A percentile compares a stretch with the other conserved stretches of the same genome.
These are phyloP conservation scores for Gymnothorax javanicus DNA, from an alignment of 2,797 vertebrate species.

Conservation along the genomic window DNA sequence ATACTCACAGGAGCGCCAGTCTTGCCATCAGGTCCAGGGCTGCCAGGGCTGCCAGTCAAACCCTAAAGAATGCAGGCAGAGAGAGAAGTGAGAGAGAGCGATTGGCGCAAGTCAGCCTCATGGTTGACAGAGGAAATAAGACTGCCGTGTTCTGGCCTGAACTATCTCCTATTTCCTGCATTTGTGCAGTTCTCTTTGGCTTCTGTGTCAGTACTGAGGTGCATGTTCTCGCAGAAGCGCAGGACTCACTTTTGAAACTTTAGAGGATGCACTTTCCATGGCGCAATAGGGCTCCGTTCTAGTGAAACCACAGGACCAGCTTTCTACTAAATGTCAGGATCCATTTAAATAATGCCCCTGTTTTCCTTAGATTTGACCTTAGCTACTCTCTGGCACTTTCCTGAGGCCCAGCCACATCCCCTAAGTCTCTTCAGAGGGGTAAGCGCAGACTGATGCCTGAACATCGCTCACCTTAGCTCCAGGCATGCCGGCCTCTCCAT, in stretches of 20 bases:
- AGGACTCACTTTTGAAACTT: neutral
- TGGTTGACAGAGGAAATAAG: neutral
- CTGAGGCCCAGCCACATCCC: neutral
- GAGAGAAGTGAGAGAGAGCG: conserved; percentile 8
- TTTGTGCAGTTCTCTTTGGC: too few relatives aligned
- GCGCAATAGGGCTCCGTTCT: neutral
- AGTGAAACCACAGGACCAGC: neutral
- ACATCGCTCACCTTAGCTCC: conserved; percentile 80
- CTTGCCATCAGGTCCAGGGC: conserved; percentile 86
- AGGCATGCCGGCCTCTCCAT: conserved; percentile 85
- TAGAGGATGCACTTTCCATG: neutral
- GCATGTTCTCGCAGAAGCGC: neutral
- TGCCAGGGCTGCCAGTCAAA: conserved; percentile 87
- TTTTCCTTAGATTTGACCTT: neutral
- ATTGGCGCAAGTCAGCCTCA: neutral
- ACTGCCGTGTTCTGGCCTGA: neutral
- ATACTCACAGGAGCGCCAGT: conserved; percentile 79
- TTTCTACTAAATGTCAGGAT: neutral
- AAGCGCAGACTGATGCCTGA: neutral
- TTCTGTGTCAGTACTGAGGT: neutral
- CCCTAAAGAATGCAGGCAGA: conserved; percentile 66
- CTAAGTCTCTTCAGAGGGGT: neutral
- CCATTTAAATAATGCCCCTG: neutral
- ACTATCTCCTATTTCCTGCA: neutral
- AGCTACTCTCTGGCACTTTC: neutral